Evolutionary conservation across 92 coral and sea anemone genomes (phyloP), one percentile per base, ranked within the genome.

Genomic region (Micromussa lordhowensis): DNA sequence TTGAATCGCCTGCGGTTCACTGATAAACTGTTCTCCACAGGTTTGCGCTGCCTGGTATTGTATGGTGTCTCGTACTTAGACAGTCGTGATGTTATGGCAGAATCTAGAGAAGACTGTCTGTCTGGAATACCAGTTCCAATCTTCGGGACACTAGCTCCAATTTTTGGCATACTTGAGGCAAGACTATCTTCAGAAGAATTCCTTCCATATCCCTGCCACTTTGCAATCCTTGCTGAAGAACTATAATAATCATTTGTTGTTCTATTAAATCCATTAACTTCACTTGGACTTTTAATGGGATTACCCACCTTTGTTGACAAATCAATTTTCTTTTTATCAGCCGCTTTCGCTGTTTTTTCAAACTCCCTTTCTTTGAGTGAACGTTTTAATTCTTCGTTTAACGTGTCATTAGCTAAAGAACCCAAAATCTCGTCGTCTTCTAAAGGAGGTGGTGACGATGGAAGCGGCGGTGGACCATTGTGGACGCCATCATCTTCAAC

Each of bases 1-100:
- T 95, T 95, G 84, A 95, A 95, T 14, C 95, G 94, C 18, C 98
- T 87, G 31, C 98, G 98, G 57, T 94, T 90, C 18, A 92, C 86
- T 64, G 98, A 94, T 31, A 90, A 69, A 53, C 68, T 90, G 5
- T 58, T 77, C 19, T 86, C 92, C 16, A 87, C 44, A n/a, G 75
- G 51, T 38, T 84, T 85, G 18, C 80, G 77, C 32, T 70, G 84
- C 75, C 89, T 90, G n/a, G 89, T 58, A 87, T 63, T 78, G 55
- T 79, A 78, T 15, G 90, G 85, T 49, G 85, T 21, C 78, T 87
- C 75, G 22, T 75, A 77, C 40, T 76, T 75, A 14, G 90, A 78
- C 61, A 70, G 84, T 80, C 84, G 70, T 7, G 77, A 13, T 49
- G 79, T 49, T 28, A 87, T 51, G 32, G 78, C 90, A 68, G 90